Base-by-base conservation (phyloP, 1,140 invertebrate genomes). In the Chymomyza costata region DNA sequence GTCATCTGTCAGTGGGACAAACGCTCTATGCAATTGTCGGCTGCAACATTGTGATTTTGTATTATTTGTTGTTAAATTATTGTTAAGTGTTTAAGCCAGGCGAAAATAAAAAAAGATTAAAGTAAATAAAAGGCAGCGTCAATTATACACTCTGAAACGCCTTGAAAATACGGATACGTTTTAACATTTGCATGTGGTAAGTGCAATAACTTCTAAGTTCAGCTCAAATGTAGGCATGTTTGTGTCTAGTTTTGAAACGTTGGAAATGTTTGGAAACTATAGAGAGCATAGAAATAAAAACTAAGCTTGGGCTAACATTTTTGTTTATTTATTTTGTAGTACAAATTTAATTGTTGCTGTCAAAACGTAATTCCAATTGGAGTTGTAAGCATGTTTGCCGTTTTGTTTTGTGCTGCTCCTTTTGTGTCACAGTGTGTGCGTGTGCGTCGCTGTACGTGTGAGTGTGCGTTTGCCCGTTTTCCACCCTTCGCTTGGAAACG, bases 401-500 rank as follows among this genome's bases (percentile, higher is more conserved):
- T 25, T 25, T n/a, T 25, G 21, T 25, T 25, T n/a, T n/a, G n/a
- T n/a, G n/a, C n/a, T n/a, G n/a, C n/a, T n/a, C n/a, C n/a, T n/a
- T n/a, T n/a, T n/a, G n/a, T n/a, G n/a, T n/a, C n/a, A n/a, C n/a
- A n/a, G n/a, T n/a, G n/a, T n/a, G n/a, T n/a, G n/a, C n/a, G n/a
- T n/a, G n/a, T n/a, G n/a, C n/a, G n/a, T n/a, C n/a, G n/a, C n/a
- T 25, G 21, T 14, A 25, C 46, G 15, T 31, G n/a, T 40, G 39
- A 11, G 11, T 52, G 28, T 52, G 5, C 19, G 41, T 7, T n/a
- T 16, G 16, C 49, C 18, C 16, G 19, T 38, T 70, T 76, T 80
- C 71, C 73, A 78, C 71, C 71, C 71, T 49, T 52, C 46, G 47
- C 48, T 52, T 61, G 45, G 50, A 73, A 67, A 66, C 68, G 45